phyloP scores from a whole-genome alignment of 2,113 vertebrate species.

The Ahaetulla prasina region DNA sequence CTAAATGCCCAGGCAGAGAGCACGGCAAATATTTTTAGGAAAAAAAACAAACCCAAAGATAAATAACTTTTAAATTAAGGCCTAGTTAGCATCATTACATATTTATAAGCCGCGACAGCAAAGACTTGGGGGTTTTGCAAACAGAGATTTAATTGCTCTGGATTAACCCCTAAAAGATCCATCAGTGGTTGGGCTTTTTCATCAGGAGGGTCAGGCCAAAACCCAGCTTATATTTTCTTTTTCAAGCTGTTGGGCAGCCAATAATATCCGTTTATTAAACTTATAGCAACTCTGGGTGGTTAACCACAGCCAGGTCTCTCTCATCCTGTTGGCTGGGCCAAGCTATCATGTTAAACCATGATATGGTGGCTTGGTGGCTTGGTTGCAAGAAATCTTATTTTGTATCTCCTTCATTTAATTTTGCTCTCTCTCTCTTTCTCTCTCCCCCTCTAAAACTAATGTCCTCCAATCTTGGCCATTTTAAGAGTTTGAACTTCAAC shows the following conservation, averaged over 20 bases:
- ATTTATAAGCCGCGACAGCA: constrained; percentile 6
- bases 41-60: neutral
- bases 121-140: neutral
- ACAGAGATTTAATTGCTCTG: constrained; percentile 5
- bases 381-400: neutral
- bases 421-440: neutral
- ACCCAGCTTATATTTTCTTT: neutral
- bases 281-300: neutral
- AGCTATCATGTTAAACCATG: neutral
- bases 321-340: neutral
- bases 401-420: neutral
- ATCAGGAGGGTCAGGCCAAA: neutral
- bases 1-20: neutral
- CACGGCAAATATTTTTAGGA: constrained; percentile 14
- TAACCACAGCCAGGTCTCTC: neutral
- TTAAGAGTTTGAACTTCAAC: neutral
- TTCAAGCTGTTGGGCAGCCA: neutral
- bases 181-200: neutral
- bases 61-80: constrained; percentile 32
- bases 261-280: neutral
- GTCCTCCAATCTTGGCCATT: neutral
- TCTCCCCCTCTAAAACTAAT: too few species aligned
- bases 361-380: neutral
- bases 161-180: neutral
- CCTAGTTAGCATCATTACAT: constrained; percentile 25